These are phyloP conservation scores for Apeira syringaria DNA, from an alignment of 2,888 invertebrate genomes.

Conservation along the genomic window DNA sequence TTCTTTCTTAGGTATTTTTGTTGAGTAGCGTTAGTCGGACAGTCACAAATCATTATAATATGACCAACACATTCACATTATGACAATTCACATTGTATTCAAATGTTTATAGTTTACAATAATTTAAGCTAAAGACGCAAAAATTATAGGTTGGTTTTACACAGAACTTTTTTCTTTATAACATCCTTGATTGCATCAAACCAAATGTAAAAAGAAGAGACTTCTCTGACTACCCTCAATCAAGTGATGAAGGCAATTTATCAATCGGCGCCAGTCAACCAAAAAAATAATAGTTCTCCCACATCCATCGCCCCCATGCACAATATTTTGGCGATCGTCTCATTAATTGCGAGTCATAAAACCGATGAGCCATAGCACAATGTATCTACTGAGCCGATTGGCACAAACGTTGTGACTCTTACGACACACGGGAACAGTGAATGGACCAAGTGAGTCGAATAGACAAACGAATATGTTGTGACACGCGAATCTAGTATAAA, in stretches of 20 bases:
- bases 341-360: constrained; percentile 72
- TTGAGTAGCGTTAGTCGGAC: no score
- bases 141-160: no score
- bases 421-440: constrained; percentile 45
- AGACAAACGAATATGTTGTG: constrained; percentile 19
- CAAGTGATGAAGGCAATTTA: constrained; percentile 19
- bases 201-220: not conserved
- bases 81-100: no score
- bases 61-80: no score
- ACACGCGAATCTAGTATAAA: constrained; percentile 44
- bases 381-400: constrained; percentile 51
- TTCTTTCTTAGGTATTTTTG: no score
- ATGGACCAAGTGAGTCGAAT: constrained; percentile 1
- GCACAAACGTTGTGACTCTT: constrained; percentile 57
- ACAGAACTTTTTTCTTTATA: no score
- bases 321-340: constrained; percentile 61
- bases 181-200: no score
- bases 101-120: no score
- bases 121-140: no score
- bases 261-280: constrained; percentile 27
- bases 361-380: constrained; percentile 61
- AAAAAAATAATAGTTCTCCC: constrained; percentile 33
- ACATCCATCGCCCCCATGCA: constrained; percentile 44
- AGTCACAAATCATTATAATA: no score
- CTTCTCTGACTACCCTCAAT: not conserved